Evolutionary conservation across 1,140 invertebrate species (phyloP).

Genomic region (Drosophila sechellia): DNA sequence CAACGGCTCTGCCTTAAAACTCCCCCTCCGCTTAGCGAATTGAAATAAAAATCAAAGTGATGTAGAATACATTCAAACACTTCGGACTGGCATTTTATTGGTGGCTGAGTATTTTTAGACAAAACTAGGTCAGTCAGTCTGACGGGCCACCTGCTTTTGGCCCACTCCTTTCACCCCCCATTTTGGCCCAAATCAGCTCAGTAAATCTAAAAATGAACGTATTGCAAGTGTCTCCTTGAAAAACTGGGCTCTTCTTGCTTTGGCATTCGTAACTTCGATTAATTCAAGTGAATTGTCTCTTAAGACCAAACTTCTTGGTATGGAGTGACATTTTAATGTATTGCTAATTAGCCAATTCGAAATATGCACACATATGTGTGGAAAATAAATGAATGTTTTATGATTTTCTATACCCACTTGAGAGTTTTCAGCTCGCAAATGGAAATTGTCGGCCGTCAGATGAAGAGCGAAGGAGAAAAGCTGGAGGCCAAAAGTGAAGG

Average conservation of each 20-base stretch:
- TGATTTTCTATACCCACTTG: constrained; percentile 28
- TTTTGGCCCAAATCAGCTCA: constrained; percentile 32
- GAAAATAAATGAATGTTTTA: constrained; percentile 25
- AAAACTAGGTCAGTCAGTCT: constrained; percentile 47
- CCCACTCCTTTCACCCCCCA: background rate
- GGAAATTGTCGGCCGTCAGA: constrained; percentile 15
- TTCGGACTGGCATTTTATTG: constrained; percentile 50
- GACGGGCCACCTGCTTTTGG: constrained; percentile 42
- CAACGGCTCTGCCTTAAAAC: background rate
- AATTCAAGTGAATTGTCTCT: constrained; percentile 10
- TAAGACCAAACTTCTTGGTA: background rate
- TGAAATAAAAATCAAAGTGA: constrained; percentile 56
- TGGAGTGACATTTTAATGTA: constrained; percentile 43
- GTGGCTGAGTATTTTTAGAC: constrained; percentile 45
- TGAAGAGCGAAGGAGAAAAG: constrained; percentile 1
- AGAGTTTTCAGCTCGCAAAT: constrained; percentile 24
- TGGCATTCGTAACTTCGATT: constrained; percentile 6
- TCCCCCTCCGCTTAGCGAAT: constrained; percentile 17
- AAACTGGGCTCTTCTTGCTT: constrained; percentile 4
- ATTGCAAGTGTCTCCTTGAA: constrained; percentile 63
- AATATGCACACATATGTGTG: background rate
- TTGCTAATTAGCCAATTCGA: constrained; percentile 27
- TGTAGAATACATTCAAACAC: constrained; percentile 49
- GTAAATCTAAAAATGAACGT: constrained; percentile 59
- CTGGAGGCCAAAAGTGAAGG: constrained; percentile 20